Base-by-base conservation (phyloP, 2,797 vertebrate species). In the Gadopsis bispinosus region DNA sequence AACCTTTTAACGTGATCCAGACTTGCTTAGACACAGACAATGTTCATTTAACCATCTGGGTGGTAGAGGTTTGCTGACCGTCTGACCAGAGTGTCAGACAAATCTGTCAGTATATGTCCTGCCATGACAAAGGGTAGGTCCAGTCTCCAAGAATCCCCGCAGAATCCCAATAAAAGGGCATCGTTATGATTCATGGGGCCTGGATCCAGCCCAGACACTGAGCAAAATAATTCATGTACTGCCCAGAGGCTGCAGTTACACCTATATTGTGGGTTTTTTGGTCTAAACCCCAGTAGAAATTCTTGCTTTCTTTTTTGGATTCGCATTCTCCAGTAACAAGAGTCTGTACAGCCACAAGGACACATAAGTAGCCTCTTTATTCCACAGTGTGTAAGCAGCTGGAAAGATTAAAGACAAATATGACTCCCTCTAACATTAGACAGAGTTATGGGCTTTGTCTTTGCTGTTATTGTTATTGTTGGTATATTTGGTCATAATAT, bases 211-310 rank as follows among this genome's bases (percentile, higher is more conserved):
- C 54, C 35, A 47, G 48, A 62, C 51, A 13, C 51, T 47, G 29
- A 35, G 16, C 20, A 76, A 72, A 62, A 47, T 76, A 62, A 76
- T 76, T 53, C 16, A 69, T 55, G 16, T 62, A 31, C 39, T 69
- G 58, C 41, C 50, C 58, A 69, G 12, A 63, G 9, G 37, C 16
- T 45, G 37, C 29, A 54, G 19, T 75, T 68, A 45, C 29, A 68
- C 56, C 20, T 11, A 12, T 13, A 47, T 37, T 0, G 1, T 37
- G 39, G 1, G 22, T 19, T 39, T 31, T 58, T 35, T 43, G 31
- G 55, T 43, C 13, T n/a, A 14, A 67, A 35, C 19, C 13, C 17
- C 29, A 53, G 16, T n/a, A 54, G 3, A 33, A 41, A 43, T 45
- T 47, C 8, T 20, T 45, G 11, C 17, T 51, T 56, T 1, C 26